Evolutionary conservation across 2,888 invertebrate genomes (phyloP).

Genomic region (Agrotis clavis): DNA sequence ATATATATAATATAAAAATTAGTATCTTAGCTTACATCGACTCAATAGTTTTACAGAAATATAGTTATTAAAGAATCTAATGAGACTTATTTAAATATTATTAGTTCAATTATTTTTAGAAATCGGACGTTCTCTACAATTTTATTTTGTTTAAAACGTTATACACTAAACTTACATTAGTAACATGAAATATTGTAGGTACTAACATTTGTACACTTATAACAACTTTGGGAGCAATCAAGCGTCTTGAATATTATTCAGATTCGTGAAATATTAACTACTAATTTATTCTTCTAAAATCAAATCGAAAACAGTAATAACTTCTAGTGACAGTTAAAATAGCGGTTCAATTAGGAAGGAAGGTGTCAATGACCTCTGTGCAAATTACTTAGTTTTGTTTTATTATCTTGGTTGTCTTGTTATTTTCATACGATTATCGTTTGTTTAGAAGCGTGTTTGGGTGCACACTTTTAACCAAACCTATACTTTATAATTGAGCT

Average conservation of each 20-base stretch:
- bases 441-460: no score
- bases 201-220: background rate
- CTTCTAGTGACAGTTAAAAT: no score
- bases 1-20: conserved; percentile 57
- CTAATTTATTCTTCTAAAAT: background rate
- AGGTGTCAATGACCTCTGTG: no score
- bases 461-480: no score
- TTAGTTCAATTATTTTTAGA: background rate
- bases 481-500: no score
- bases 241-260: background rate
- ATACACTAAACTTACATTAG: background rate
- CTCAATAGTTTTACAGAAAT: conserved; percentile 12
- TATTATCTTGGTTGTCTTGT: no score
- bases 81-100: conserved; percentile 4
- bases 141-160: background rate
- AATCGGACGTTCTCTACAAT: background rate
- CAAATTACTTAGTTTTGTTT: no score
- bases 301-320: no score
- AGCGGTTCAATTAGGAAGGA: no score
- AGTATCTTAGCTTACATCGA: conserved; percentile 21
- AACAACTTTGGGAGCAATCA: background rate
- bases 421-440: no score
- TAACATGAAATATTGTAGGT: background rate
- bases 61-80: background rate
- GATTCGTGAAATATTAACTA: background rate